Evolutionary conservation across 2,797 vertebrate genomes (phyloP).

Genomic region (Alectoris magna): DNA sequence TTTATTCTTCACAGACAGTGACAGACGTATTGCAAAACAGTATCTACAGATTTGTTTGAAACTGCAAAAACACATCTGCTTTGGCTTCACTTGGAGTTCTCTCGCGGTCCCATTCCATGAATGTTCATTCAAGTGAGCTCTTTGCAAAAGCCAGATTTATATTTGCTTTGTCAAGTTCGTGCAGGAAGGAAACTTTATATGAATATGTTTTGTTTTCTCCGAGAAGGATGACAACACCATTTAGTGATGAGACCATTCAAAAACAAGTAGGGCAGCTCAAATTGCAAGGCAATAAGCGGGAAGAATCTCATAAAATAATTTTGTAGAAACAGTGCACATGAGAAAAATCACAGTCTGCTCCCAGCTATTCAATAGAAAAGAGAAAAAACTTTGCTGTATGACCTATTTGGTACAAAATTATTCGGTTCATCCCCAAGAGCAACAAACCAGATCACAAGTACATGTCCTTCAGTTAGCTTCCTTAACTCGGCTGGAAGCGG

Average conservation of each 20-base stretch:
- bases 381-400: neutral
- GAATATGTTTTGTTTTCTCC: neutral
- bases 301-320: neutral
- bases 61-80: neutral
- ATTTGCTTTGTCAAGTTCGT: neutral
- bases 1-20: neutral
- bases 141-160: neutral
- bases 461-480: neutral
- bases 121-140: neutral
- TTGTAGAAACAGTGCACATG: neutral
- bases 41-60: conserved; percentile 1
- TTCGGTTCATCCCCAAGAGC: neutral
- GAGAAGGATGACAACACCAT: neutral
- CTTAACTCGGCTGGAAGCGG: conserved; percentile 11
- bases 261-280: neutral
- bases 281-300: neutral
- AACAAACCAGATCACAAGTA: neutral
- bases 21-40: neutral
- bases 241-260: neutral
- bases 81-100: neutral
- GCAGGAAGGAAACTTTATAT: neutral
- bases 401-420: neutral
- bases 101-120: neutral
- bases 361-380: neutral
- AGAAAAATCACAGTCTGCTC: neutral